These are phyloP conservation scores for Thecocarcelia acutangulata DNA, from an alignment of 2,888 invertebrate genomes.

Conservation along the genomic window DNA sequence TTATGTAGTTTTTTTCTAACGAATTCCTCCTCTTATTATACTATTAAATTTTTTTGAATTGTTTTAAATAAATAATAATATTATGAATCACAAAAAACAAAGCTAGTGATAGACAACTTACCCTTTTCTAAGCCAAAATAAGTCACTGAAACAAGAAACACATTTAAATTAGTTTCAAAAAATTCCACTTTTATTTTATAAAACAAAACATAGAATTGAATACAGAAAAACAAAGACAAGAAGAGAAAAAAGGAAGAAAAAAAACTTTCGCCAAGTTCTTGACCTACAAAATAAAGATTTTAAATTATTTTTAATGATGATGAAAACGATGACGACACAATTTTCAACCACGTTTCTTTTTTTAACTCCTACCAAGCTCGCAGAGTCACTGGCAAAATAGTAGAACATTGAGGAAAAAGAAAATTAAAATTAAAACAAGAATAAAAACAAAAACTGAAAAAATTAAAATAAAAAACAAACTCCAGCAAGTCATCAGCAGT, in stretches of 20 bases:
- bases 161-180: conserved; percentile 41
- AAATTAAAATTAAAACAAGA: conserved; percentile 80
- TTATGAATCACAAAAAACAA: no score
- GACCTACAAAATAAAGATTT: conserved; percentile 75
- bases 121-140: background rate
- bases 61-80: no score
- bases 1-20: no score
- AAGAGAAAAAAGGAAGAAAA: conserved; percentile 27
- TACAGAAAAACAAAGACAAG: background rate
- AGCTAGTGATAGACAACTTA: conserved; percentile 8
- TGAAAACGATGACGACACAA: conserved; percentile 73
- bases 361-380: conserved; percentile 8
- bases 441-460: conserved; percentile 72
- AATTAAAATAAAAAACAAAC: conserved; percentile 53
- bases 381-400: conserved; percentile 58
- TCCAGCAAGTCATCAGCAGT: conserved; percentile 61
- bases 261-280: conserved; percentile 73
- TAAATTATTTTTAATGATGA: conserved; percentile 60
- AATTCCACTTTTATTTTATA: background rate
- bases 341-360: conserved; percentile 36
- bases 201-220: conserved; percentile 13
- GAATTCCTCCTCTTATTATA: no score
- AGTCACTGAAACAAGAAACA: conserved; percentile 8
- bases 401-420: conserved; percentile 75
- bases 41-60: no score